Conservation (phyloP, 2,113 vertebrate genomes). For the Pluvialis apricaria region DNA sequence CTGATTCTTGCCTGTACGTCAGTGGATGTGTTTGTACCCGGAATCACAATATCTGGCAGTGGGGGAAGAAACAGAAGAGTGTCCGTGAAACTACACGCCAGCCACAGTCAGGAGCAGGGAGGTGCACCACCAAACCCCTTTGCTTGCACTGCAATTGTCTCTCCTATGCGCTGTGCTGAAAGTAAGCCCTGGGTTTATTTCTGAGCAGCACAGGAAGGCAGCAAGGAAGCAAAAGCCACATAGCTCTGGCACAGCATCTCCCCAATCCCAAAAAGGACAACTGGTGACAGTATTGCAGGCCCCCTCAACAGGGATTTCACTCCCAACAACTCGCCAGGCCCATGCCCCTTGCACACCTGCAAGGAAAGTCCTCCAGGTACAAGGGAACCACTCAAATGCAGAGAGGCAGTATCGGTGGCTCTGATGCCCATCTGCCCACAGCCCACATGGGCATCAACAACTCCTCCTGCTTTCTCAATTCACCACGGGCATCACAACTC, state of each 20-base stretch:
- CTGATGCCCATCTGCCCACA: neutral
- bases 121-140: neutral
- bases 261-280: neutral
- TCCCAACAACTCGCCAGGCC: neutral
- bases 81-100: neutral
- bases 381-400: neutral
- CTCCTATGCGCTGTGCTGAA: neutral
- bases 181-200: neutral
- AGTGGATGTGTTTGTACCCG: slow-evolving; percentile 93
- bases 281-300: rapidly evolving
- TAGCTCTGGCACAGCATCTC: neutral
- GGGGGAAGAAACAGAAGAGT: slow-evolving; percentile 24
- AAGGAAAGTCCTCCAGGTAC: neutral
- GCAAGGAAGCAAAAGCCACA: neutral
- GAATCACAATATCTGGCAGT: slow-evolving; percentile 93
- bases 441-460: neutral
- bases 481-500: neutral
- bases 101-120: neutral
- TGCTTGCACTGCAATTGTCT: neutral
- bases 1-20: slow-evolving; percentile 95
- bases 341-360: neutral
- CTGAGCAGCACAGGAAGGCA: neutral
- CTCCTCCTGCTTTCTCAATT: slow-evolving; percentile 57
- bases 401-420: neutral
- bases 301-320: neutral